A percentile compares a stretch with the other conserved stretches of the same genome.
phyloP scores from a whole-genome alignment of 1,140 invertebrate species.

The Coptotermes formosanus region DNA sequence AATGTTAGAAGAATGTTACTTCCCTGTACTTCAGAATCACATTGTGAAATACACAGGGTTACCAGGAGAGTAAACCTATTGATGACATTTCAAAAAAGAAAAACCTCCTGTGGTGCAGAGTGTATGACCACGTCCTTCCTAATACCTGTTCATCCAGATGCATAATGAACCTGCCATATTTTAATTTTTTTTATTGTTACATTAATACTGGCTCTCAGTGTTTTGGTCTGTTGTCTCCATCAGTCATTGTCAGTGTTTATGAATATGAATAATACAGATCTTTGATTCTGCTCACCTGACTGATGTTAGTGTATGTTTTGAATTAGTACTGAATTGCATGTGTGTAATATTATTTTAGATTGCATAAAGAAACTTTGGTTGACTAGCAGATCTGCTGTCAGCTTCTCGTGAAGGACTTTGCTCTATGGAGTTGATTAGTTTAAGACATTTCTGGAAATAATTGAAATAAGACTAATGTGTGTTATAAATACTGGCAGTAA shows the following conservation, averaged over 20 bases:
- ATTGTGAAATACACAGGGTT: not conserved
- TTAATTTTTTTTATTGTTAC: not conserved
- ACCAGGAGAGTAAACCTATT: not conserved
- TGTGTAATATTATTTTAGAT: not conserved
- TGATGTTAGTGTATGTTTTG: not conserved
- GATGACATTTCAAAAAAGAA: not conserved
- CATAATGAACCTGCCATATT: not conserved
- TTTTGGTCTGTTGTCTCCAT: not conserved
- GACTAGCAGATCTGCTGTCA: too few species aligned
- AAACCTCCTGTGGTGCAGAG: not conserved
- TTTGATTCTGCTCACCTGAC: not conserved
- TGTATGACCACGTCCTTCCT: not conserved
- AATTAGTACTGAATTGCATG: not conserved
- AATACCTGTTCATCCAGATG: not conserved
- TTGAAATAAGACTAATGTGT: not conserved
- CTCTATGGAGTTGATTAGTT: too few species aligned
- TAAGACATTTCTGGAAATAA: too few species aligned
- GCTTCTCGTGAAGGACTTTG: too few species aligned
- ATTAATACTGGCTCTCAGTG: not conserved
- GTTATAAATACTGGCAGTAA: not conserved
- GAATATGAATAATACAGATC: not conserved
- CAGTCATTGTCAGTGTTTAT: not conserved
- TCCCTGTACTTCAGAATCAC: not conserved
- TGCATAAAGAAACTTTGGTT: not conserved
- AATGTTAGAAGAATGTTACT: slow-evolving; percentile 26